These are phyloP conservation scores for Noctua pronuba DNA, from an alignment of 2,888 invertebrate genomes.

Conservation along the genomic window DNA sequence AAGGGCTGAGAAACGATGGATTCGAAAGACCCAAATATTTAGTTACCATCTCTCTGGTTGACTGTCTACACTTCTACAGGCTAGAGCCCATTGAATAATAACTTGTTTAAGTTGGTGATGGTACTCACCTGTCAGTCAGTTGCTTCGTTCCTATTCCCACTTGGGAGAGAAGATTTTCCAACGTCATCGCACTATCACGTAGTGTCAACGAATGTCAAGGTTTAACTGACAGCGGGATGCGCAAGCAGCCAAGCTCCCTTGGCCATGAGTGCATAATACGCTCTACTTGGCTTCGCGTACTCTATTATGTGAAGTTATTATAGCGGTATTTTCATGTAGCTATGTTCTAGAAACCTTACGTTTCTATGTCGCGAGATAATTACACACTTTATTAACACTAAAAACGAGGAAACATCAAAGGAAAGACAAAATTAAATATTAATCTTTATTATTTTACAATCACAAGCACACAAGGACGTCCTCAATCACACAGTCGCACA, in stretches of 20 bases:
- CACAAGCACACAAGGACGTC: slow-evolving; percentile 90
- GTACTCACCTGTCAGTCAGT: slow-evolving; percentile 81
- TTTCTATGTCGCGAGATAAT: slow-evolving; percentile 46
- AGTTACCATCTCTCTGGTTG: background rate
- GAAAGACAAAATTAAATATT: slow-evolving; percentile 62
- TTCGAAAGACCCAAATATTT: background rate
- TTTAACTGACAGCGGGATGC: slow-evolving; percentile 77
- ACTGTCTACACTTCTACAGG: background rate
- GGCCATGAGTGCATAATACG: slow-evolving; percentile 74
- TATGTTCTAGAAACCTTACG: slow-evolving; percentile 59
- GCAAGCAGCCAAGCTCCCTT: slow-evolving; percentile 69
- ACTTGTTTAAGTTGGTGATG: background rate
- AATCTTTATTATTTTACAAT: slow-evolving; percentile 85
- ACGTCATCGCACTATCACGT: slow-evolving; percentile 77
- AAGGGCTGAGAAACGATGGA: background rate
- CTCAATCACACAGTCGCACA: slow-evolving; percentile 87
- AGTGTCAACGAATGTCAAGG: slow-evolving; percentile 80
- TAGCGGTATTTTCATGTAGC: slow-evolving; percentile 78
- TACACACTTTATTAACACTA: slow-evolving; percentile 19
- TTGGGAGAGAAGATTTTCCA: slow-evolving; percentile 82
- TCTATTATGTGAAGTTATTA: slow-evolving; percentile 70
- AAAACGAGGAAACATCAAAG: slow-evolving; percentile 34
- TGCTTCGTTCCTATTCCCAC: slow-evolving; percentile 83
- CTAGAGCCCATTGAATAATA: background rate
- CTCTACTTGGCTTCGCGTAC: slow-evolving; percentile 76